Conservation (phyloP, 2,797 vertebrate genomes). For the Acanthis flammea region DNA sequence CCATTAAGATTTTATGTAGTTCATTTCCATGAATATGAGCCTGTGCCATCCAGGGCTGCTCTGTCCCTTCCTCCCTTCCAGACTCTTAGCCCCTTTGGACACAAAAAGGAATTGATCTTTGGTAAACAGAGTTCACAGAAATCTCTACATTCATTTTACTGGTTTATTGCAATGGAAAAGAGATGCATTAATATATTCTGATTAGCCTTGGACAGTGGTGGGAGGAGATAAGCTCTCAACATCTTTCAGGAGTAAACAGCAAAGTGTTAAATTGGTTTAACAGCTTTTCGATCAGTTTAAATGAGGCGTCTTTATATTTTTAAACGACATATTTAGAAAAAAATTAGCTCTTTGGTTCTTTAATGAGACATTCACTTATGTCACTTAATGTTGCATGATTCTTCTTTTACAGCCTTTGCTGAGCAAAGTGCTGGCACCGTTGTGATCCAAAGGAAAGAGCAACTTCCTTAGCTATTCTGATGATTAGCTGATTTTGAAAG, state of each 20-base stretch:
- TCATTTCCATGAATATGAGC: neutral
- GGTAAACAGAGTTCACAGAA: neutral
- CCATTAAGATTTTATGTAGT: neutral
- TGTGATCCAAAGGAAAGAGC: neutral
- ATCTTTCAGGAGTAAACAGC: constrained; percentile 15
- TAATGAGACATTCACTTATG: constrained; percentile 16
- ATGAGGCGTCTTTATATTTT: neutral
- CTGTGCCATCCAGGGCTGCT: neutral
- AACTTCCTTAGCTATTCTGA: neutral
- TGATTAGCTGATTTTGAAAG: constrained; percentile 15
- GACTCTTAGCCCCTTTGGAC: neutral
- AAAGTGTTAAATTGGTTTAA: constrained; percentile 40
- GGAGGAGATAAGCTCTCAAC: neutral
- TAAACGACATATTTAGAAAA: neutral
- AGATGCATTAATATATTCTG: neutral
- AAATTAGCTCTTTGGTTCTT: neutral
- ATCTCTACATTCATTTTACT: neutral
- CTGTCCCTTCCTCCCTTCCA: neutral
- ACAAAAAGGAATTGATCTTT: neutral
- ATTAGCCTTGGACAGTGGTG: neutral
- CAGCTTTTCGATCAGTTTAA: constrained; percentile 17
- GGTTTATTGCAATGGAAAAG: neutral
- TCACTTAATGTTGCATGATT: constrained; percentile 10
- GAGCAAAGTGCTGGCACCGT: neutral
- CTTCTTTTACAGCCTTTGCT: neutral